phyloP scores from a whole-genome alignment of 2,113 vertebrate species.

The Lagopus leucura region DNA sequence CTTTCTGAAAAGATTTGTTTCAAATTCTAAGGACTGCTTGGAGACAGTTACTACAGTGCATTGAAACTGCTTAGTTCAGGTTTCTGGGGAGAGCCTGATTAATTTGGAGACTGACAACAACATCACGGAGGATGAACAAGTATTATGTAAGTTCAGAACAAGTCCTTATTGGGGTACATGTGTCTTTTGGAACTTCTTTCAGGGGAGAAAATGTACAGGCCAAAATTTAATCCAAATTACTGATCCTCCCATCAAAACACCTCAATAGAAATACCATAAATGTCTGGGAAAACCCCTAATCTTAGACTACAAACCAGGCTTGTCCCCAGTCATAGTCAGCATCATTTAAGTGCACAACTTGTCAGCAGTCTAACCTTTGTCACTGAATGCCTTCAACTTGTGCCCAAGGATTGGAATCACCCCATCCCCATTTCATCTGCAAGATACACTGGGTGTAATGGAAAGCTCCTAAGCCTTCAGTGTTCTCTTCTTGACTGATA shows the following conservation, averaged over 20 bases:
- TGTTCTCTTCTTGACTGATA: neutral
- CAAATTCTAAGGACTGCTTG: neutral
- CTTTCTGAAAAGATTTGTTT: neutral
- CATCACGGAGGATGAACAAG: neutral
- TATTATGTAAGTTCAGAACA: neutral
- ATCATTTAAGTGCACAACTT: neutral
- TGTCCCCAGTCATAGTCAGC: neutral
- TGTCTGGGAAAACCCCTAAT: fast-evolving
- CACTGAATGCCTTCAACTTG: neutral
- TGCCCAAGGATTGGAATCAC: neutral
- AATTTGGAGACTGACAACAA: neutral
- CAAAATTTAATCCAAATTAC: neutral
- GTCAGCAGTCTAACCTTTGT: neutral
- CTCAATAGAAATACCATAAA: neutral
- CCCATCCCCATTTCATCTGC: neutral
- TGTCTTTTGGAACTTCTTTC: neutral
- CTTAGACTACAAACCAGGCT: fast-evolving
- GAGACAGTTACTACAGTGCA: neutral
- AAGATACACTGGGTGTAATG: neutral
- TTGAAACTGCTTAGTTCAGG: neutral
- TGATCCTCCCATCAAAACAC: neutral
- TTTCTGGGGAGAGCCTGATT: neutral
- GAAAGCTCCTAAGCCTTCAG: neutral
- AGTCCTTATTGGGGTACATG: neutral
- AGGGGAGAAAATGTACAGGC: fast-evolving